phyloP scores from a whole-genome alignment of 2,888 invertebrate genomes.

The Euspilapteryx auroguttella region DNA sequence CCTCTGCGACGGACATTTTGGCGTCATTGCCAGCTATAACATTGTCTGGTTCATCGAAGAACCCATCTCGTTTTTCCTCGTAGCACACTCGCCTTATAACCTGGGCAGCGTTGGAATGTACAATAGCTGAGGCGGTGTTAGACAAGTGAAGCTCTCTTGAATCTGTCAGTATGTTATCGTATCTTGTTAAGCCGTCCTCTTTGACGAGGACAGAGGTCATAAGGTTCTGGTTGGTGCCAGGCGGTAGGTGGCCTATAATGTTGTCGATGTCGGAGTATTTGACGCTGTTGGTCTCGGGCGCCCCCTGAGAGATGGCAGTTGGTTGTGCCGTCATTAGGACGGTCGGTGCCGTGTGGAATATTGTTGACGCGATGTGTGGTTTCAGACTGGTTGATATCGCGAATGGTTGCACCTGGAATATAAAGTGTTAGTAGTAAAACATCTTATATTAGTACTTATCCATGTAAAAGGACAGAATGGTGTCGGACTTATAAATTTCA shows the following conservation, averaged over 20 bases:
- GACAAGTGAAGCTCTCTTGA: slow-evolving; percentile 32
- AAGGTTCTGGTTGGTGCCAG: slow-evolving; percentile 18
- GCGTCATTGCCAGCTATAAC: slow-evolving; percentile 29
- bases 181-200: slow-evolving; percentile 31
- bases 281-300: slow-evolving; percentile 12
- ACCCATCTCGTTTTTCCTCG: slow-evolving; percentile 23
- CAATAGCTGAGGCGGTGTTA: slow-evolving; percentile 34
- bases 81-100: slow-evolving; percentile 43
- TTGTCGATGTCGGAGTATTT: slow-evolving; percentile 39
- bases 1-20: slow-evolving; percentile 28
- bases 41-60: slow-evolving; percentile 28
- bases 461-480: too few relatives aligned
- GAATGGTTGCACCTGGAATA: slow-evolving; percentile 38
- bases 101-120: slow-evolving; percentile 39
- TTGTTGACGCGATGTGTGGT: slow-evolving; percentile 36
- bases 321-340: slow-evolving; percentile 30
- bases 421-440: too few relatives aligned
- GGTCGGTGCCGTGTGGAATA: slow-evolving; percentile 43
- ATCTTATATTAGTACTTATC: too few relatives aligned
- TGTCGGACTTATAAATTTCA: too few relatives aligned
- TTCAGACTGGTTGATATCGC: slow-evolving; percentile 30
- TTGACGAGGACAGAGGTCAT: slow-evolving; percentile 33
- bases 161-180: slow-evolving; percentile 32
- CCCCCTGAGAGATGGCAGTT: background rate
- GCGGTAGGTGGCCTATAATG: slow-evolving; percentile 32